A percentile compares a stretch with the other conserved stretches of the same genome.
phyloP scores from a whole-genome alignment of 2,113 vertebrate genomes.

The Plecturocebus donacophilus region DNA sequence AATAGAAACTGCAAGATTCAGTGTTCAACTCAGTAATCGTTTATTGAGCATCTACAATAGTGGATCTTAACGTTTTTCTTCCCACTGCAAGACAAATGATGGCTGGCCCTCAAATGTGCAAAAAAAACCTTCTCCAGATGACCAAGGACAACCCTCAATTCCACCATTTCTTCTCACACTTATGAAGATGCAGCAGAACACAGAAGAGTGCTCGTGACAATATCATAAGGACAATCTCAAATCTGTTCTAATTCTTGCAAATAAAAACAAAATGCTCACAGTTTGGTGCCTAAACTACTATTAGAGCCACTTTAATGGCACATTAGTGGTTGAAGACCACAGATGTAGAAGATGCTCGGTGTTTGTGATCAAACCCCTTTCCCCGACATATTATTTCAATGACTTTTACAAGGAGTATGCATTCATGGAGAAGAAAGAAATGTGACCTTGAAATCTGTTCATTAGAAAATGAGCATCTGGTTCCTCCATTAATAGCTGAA shows the following conservation, averaged over 20 bases:
- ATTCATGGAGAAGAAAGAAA: not conserved
- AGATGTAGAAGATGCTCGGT: accelerated
- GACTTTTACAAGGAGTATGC: not conserved
- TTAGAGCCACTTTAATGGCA: not conserved
- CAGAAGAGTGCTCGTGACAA: not conserved
- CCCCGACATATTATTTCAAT: not conserved
- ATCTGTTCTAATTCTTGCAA: not conserved
- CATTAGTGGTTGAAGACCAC: not conserved
- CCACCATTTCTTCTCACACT: not conserved
- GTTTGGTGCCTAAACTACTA: accelerated
- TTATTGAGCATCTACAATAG: not conserved
- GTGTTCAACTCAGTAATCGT: accelerated
- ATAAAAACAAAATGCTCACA: not conserved
- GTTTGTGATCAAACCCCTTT: not conserved
- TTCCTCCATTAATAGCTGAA: not conserved
- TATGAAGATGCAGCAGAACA: accelerated
- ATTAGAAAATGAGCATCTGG: not conserved
- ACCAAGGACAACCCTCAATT: accelerated
- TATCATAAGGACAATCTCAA: not conserved
- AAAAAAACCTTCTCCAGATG: not conserved
- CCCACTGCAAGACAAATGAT: accelerated
- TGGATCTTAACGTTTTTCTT: not conserved
- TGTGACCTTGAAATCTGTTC: not conserved
- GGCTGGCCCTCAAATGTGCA: too few species aligned
- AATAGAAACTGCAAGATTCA: not conserved